These are phyloP conservation scores for Cyclura pinguis DNA, from an alignment of 2,797 vertebrate species.

Conservation along the genomic window DNA sequence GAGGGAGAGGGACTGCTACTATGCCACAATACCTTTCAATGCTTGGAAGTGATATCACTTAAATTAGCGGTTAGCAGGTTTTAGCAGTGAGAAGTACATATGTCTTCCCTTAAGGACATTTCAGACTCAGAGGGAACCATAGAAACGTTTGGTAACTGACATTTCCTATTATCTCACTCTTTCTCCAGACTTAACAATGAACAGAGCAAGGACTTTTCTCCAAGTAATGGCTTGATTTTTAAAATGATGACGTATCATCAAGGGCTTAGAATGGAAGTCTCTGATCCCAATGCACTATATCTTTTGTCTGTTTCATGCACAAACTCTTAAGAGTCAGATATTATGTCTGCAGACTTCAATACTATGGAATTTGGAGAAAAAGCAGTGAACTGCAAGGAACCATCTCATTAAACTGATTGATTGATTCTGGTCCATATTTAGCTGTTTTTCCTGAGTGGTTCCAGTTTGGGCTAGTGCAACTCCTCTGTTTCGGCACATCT, in stretches of 20 bases:
- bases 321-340: neutral
- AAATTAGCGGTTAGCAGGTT: neutral
- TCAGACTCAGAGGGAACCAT: slow-evolving; percentile 9
- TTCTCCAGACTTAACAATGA: slow-evolving; percentile 19
- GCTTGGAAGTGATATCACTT: neutral
- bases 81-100: neutral
- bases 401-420: neutral
- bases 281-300: neutral
- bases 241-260: slow-evolving; percentile 4
- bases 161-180: slow-evolving; percentile 5
- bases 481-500: neutral
- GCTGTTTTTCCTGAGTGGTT: neutral
- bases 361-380: neutral
- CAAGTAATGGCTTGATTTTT: neutral
- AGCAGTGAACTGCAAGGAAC: neutral
- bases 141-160: slow-evolving; percentile 10
- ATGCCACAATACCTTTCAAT: neutral
- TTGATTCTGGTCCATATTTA: neutral
- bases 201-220: neutral
- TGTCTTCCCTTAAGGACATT: neutral
- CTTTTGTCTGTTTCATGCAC: neutral
- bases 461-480: neutral
- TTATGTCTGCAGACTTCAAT: neutral
- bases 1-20: neutral
- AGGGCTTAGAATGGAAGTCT: neutral